These are phyloP conservation scores for Cephalopholis sonnerati DNA, from an alignment of 2,113 vertebrate genomes.

Conservation along the genomic window DNA sequence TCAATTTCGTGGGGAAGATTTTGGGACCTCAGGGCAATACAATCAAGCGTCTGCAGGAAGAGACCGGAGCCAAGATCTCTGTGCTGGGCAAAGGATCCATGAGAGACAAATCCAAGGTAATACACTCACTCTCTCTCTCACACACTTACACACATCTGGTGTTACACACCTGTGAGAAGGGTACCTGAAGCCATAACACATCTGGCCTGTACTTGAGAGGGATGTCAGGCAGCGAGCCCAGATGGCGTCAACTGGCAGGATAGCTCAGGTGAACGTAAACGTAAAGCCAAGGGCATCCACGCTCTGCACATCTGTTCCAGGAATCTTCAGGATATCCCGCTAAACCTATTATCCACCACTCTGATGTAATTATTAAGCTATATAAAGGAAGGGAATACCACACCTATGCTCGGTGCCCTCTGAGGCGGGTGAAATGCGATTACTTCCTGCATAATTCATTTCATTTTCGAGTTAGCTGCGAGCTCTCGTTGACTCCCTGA, in stretches of 20 bases:
- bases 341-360: constrained; percentile 29
- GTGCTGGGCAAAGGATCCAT: constrained; percentile 99
- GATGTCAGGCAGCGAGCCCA: constrained; percentile 40
- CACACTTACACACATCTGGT: constrained; percentile 25
- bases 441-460: constrained; percentile 29
- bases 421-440: constrained; percentile 4
- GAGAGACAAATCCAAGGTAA: constrained; percentile 99
- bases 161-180: constrained; percentile 40
- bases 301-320: constrained; percentile 45
- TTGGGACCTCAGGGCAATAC: constrained; percentile 98
- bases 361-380: constrained; percentile 24
- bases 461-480: background rate
- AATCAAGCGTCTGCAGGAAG: constrained; percentile 98
- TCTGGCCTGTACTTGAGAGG: constrained; percentile 49
- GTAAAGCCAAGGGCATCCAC: constrained; percentile 45
- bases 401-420: background rate
- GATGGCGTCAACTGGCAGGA: constrained; percentile 50
- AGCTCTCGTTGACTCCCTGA: background rate
- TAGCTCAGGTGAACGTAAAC: constrained; percentile 24
- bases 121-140: background rate
- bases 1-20: constrained; percentile 99
- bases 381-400: constrained; percentile 15
- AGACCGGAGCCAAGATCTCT: constrained; percentile 99
- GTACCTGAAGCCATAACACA: constrained; percentile 55
- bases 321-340: constrained; percentile 21